Evolutionary conservation across 2,113 vertebrate species (phyloP), one percentile per base, ranked within the genome.

Genomic region (Toxostoma redivivum): DNA sequence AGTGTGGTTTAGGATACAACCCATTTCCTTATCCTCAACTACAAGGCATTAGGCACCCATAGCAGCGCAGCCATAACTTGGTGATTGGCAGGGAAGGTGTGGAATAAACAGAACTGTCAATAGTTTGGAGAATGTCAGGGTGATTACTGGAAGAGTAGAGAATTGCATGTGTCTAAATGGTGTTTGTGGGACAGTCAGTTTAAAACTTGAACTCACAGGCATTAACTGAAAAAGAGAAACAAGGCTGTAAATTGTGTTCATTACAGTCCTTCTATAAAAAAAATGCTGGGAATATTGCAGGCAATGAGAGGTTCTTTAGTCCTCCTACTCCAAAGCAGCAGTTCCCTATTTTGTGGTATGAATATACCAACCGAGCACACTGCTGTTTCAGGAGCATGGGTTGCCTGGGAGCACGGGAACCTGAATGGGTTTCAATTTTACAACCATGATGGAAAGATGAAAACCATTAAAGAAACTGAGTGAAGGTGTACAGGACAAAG

Each of bases 91-190:
- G n/a, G 31, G 53, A 87, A 89, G 40, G 28, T 57, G 14, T 60
- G 65, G 70, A 42, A 64, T 78, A n/a, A 66, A n/a, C 5, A 58
- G 24, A 53, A 11, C 15, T 58, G 64, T 51, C 25, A 30, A 4
- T 6, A 77, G 27, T 73, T 38, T 77, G 33, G 57, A 61, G 45
- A 77, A 30, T 4, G 27, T 62, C 33, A 12, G 23, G 19, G 21
- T 48, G 48, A 40, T 65, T 74, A 58, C 37, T 56, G 24, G 28
- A 54, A 62, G 33, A 19, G 22, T 28, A 48, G 48, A 47, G 48
- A 71, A 77, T 11, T 70, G 48, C 15, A 25, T 0, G 0, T 58
- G n/a, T 54, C 56, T 71, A 61, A 62, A 33, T n/a, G 30, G 18
- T 74, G 18, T 64, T 33, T 87, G 31, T 54, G 76, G 56, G 44